Conservation (phyloP, 2,888 invertebrate species). For the Agrotis ipsilon region DNA sequence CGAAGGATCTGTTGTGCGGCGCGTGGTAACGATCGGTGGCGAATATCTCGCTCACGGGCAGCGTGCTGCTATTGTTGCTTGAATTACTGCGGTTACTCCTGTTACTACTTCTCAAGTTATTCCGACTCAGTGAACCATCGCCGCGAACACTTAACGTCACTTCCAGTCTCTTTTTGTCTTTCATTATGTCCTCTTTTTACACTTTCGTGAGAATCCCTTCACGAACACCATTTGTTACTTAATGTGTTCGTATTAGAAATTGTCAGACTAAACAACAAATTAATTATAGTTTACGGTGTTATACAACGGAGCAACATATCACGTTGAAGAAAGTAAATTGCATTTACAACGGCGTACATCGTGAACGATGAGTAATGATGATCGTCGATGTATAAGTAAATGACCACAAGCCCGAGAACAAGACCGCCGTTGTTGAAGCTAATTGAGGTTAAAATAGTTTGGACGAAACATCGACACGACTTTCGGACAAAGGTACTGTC, state of each 20-base stretch:
- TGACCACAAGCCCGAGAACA: constrained; percentile 82
- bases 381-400: constrained; percentile 81
- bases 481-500: constrained; percentile 83
- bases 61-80: constrained; percentile 78
- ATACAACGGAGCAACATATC: constrained; percentile 76
- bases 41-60: constrained; percentile 87
- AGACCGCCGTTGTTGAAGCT: constrained; percentile 79
- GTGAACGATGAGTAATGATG: constrained; percentile 82
- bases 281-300: constrained; percentile 75
- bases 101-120: constrained; percentile 82
- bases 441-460: constrained; percentile 85
- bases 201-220: constrained; percentile 60
- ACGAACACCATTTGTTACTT: constrained; percentile 70
- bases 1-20: constrained; percentile 84
- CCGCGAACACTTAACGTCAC: constrained; percentile 88
- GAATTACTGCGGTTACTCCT: constrained; percentile 84
- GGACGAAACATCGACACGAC: constrained; percentile 80
- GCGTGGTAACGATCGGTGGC: constrained; percentile 84
- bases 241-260: constrained; percentile 70
- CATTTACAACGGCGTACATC: constrained; percentile 76
- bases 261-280: constrained; percentile 71
- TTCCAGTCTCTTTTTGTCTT: constrained; percentile 86
- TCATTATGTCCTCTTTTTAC: constrained; percentile 77
- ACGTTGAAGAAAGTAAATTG: constrained; percentile 83
- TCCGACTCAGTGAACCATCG: constrained; percentile 85